Conservation (phyloP, 2,113 vertebrate genomes). For the Arvicanthis niloticus region DNA sequence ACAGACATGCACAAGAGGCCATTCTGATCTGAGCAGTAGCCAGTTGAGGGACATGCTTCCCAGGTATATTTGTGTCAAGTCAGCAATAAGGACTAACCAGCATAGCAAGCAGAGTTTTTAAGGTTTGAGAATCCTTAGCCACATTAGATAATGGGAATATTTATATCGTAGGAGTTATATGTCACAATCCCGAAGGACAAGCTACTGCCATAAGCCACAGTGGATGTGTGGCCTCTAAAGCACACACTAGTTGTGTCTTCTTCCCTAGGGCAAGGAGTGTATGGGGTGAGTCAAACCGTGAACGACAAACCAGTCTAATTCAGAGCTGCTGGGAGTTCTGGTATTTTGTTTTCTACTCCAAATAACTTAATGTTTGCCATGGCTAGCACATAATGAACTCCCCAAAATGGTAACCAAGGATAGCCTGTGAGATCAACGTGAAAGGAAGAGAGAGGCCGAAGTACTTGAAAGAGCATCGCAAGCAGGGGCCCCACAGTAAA, state of each 20-base stretch:
- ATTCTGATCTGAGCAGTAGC: not conserved
- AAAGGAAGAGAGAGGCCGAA: not conserved
- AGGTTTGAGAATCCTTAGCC: not conserved
- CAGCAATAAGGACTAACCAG: not conserved
- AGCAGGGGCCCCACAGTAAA: not conserved
- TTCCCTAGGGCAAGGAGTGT: not conserved
- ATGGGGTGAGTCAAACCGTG: not conserved
- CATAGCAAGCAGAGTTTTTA: not conserved
- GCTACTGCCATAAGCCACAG: not conserved
- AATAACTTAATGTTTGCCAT: slow-evolving; percentile 4
- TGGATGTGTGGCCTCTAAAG: not conserved
- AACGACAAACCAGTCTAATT: not conserved
- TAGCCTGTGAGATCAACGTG: not conserved
- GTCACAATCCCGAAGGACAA: not conserved
- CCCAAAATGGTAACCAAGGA: not conserved
- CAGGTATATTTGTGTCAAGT: not conserved
- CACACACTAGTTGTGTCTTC: not conserved
- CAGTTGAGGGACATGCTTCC: not conserved
- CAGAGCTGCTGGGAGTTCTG: not conserved
- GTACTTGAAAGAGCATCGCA: not conserved
- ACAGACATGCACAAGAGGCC: not conserved
- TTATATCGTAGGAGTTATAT: not conserved
- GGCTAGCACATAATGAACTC: not conserved
- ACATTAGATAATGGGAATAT: not conserved
- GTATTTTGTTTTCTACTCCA: not conserved